These are phyloP conservation scores for Pangasius djambal DNA, from an alignment of 2,797 vertebrate species.

Conservation along the genomic window DNA sequence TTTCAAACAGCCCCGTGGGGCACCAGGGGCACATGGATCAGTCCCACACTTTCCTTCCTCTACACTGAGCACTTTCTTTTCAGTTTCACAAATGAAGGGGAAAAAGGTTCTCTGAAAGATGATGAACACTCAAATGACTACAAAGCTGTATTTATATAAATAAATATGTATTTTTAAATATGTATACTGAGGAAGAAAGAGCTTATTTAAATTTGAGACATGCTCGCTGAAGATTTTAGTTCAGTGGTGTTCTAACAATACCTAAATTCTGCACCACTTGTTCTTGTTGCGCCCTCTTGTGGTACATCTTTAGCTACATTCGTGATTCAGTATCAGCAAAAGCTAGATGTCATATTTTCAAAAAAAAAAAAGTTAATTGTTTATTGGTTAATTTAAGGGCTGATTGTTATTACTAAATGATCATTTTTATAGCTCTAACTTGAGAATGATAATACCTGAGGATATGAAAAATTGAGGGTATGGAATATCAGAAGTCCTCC, in stretches of 20 bases:
- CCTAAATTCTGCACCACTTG: background rate
- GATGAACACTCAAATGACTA: background rate
- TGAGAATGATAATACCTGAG: background rate
- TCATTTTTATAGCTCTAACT: background rate
- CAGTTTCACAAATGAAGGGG: background rate
- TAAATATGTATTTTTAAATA: no score
- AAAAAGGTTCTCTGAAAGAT: background rate
- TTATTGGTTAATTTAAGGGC: background rate
- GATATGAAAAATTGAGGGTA: background rate
- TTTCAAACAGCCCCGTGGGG: slow-evolving; percentile 55
- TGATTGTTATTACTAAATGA: background rate
- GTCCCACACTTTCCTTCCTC: slow-evolving; percentile 14
- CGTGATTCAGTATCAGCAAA: background rate
- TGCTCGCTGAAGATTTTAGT: background rate
- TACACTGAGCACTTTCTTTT: slow-evolving; percentile 15
- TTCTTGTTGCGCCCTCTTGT: slow-evolving; percentile 13
- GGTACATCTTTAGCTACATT: background rate
- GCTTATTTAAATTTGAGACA: background rate
- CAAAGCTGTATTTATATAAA: background rate
- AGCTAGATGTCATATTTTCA: background rate
- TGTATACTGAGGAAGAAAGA: background rate
- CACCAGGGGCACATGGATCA: slow-evolving; percentile 44
- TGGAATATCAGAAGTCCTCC: background rate
- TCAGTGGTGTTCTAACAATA: background rate
- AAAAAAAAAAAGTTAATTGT: background rate